A percentile compares a stretch with the other conserved stretches of the same genome.
Evolutionary conservation across 2,797 vertebrate species (phyloP).

Genomic region (Typhlichthys eigenmanni): DNA sequence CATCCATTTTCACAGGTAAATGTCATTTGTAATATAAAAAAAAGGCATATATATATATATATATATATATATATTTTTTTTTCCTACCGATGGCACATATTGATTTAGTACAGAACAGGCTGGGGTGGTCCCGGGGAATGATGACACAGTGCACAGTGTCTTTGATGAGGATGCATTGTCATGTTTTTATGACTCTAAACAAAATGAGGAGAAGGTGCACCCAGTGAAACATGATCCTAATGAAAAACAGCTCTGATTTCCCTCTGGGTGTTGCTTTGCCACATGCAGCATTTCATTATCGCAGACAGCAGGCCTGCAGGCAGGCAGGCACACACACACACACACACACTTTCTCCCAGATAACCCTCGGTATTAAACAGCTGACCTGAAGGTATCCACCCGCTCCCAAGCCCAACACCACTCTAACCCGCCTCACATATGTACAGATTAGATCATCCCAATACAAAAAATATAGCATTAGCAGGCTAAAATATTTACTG

Average conservation of each 20-base stretch:
- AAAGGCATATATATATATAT: too few species aligned
- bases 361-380: conserved; percentile 42
- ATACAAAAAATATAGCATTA: too few species aligned
- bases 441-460: neutral
- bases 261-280: conserved; percentile 39
- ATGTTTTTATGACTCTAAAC: conserved; percentile 42
- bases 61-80: conserved; percentile 2
- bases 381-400: conserved; percentile 31
- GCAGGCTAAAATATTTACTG: too few species aligned
- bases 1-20: conserved; percentile 41
- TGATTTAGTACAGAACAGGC: conserved; percentile 40
- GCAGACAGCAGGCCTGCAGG: conserved; percentile 43
- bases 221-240: conserved; percentile 51
- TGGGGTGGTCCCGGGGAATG: conserved; percentile 55
- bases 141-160: conserved; percentile 41
- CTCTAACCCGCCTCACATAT: neutral
- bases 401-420: conserved; percentile 14
- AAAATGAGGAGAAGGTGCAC: conserved; percentile 38
- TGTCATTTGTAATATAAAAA: conserved; percentile 33
- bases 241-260: conserved; percentile 54
- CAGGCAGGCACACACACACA: neutral
- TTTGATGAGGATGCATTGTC: conserved; percentile 46
- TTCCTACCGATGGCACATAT: conserved; percentile 32
- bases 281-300: conserved; percentile 56
- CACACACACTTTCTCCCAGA: conserved; percentile 15